phyloP scores from a whole-genome alignment of 2,888 invertebrate species.

The Euzetes globulus region DNA sequence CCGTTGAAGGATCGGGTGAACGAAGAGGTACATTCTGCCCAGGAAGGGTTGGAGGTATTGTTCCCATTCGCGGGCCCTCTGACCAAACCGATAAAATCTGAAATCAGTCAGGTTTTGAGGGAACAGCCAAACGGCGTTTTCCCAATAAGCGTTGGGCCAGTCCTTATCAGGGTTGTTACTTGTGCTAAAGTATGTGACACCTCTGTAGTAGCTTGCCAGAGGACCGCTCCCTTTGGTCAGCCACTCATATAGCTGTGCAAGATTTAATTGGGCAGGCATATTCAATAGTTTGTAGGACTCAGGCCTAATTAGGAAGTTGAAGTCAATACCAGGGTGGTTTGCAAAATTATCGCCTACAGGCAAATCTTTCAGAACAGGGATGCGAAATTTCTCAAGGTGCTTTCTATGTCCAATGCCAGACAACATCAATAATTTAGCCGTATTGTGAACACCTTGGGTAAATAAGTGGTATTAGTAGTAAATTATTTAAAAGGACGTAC shows the following conservation, averaged over 20 bases:
- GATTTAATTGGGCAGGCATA: neutral
- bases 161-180: neutral
- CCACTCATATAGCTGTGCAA: constrained; percentile 5
- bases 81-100: neutral
- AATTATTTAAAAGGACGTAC: neutral
- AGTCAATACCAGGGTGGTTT: neutral
- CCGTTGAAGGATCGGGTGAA: too few relatives aligned
- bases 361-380: constrained; percentile 4
- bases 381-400: neutral
- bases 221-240: neutral
- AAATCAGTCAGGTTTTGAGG: neutral
- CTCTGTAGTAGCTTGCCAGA: neutral
- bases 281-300: neutral
- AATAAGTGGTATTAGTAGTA: neutral
- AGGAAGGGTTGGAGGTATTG: neutral
- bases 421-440: constrained; percentile 29
- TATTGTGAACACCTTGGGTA: neutral
- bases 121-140: neutral
- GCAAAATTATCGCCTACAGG: constrained; percentile 5
- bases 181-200: constrained; percentile 7
- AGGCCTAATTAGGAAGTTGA: neutral
- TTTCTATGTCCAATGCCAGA: constrained; percentile 27
- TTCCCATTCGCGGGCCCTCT: neutral
- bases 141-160: constrained; percentile 16
- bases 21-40: neutral